Evolutionary conservation across 1,140 invertebrate species (phyloP).

Genomic region (Adelges cooleyi): DNA sequence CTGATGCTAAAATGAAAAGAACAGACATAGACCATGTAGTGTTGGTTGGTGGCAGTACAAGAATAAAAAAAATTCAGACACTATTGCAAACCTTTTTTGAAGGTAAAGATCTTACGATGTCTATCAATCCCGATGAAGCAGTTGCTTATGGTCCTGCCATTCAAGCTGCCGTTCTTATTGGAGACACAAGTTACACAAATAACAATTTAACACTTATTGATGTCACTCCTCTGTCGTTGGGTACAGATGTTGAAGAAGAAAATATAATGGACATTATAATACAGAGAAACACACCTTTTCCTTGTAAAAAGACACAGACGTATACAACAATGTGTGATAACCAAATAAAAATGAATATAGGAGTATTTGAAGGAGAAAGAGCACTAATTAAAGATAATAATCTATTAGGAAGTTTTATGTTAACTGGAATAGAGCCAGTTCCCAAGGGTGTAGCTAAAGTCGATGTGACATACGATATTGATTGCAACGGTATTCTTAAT

Average conservation of each 20-base stretch:
- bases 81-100: conserved; percentile 47
- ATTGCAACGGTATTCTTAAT: conserved; percentile 52
- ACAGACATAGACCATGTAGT: conserved; percentile 54
- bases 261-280: conserved; percentile 51
- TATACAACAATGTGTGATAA: conserved; percentile 57
- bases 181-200: too few species aligned
- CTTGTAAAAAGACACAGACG: too few species aligned
- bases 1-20: conserved; percentile 57
- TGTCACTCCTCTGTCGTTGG: conserved; percentile 40
- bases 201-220: conserved; percentile 46
- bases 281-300: conserved; percentile 50
- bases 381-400: too few species aligned
- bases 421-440: conserved; percentile 87
- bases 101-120: conserved; percentile 54
- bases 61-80: conserved; percentile 46
- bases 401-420: conserved; percentile 81
- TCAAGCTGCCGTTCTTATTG: conserved; percentile 64
- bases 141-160: conserved; percentile 60
- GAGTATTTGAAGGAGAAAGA: conserved; percentile 57
- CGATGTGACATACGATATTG: conserved; percentile 82
- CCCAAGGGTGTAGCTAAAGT: conserved; percentile 88
- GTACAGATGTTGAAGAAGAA: conserved; percentile 50
- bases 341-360: conserved; percentile 55
- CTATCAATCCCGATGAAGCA: conserved; percentile 69
- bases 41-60: conserved; percentile 57